These are phyloP conservation scores for Hermetia illucens DNA, from an alignment of 1,140 invertebrate species.

Conservation along the genomic window DNA sequence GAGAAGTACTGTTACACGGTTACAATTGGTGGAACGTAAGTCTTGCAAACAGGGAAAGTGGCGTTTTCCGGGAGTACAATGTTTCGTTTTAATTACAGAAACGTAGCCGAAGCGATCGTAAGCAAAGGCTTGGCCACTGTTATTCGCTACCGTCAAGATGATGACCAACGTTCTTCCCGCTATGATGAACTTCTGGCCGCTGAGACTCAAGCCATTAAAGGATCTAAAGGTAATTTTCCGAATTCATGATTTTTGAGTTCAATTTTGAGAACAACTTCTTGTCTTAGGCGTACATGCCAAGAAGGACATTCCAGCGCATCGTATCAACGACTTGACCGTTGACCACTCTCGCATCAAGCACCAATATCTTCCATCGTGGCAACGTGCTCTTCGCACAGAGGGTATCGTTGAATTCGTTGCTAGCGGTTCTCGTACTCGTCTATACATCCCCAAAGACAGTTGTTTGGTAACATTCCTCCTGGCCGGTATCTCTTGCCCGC, in stretches of 20 bases:
- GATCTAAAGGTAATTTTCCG: slow-evolving; percentile 51
- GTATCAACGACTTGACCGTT: slow-evolving; percentile 67
- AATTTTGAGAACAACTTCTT: too few species aligned
- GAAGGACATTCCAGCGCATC: slow-evolving; percentile 67
- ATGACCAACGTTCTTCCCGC: slow-evolving; percentile 86
- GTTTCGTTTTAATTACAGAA: slow-evolving; percentile 39
- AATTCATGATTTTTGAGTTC: too few species aligned
- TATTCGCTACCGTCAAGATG: slow-evolving; percentile 84
- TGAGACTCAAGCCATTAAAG: slow-evolving; percentile 84
- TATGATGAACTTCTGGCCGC: slow-evolving; percentile 91
- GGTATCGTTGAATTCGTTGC: slow-evolving; percentile 92
- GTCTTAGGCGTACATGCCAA: slow-evolving; percentile 66
- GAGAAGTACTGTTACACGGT: slow-evolving; percentile 95
- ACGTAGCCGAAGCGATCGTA: slow-evolving; percentile 89
- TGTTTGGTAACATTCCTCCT: slow-evolving; percentile 90
- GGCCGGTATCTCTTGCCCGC: slow-evolving; percentile 78
- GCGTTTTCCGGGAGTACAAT: not conserved
- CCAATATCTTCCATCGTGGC: slow-evolving; percentile 82
- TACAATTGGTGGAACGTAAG: slow-evolving; percentile 63
- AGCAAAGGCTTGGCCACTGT: slow-evolving; percentile 85
- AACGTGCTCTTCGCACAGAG: slow-evolving; percentile 70
- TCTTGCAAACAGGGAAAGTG: slow-evolving; percentile 12
- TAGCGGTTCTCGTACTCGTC: slow-evolving; percentile 77
- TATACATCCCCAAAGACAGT: slow-evolving; percentile 91
- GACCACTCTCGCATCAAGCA: slow-evolving; percentile 76